Evolutionary conservation across 2,888 invertebrate species (phyloP), one percentile per base, ranked within the genome.

Genomic region (Malacosoma neustria): DNA sequence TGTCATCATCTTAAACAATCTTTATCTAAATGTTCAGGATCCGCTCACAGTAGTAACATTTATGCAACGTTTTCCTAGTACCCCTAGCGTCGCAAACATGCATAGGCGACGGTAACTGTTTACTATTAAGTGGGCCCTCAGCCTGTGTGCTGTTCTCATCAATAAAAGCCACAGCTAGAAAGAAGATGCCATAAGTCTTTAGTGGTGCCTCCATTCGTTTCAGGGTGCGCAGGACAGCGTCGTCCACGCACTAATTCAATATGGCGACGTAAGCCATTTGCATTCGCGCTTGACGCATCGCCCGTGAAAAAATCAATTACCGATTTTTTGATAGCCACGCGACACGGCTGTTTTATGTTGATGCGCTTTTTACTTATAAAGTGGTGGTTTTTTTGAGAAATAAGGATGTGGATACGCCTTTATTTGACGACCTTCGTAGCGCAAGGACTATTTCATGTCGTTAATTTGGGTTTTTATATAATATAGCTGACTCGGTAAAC

Each of bases 201-300:
- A 22, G 22, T 6, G 22, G 9, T 9, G 5, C 22, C 22, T 22
- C 22, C 22, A 22, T 22, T 2, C 5, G 2, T 6, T 22, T 22
- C 22, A 22, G 6, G 5, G 7, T 22, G 6, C 30, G 31, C 12
- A 6, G 7, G 33, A 30, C 13, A 2, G 51, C 66, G 70, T 66
- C 65, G 72, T 75, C 74, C 75, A 77, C 82, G 82, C 77, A 81
- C 84, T 84, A 82, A 84, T 82, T 81, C 82, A 84, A 84, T 84
- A 84, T 68, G 70, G 77, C 72, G 73, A 79, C 79, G 81, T 81
- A 77, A 81, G 82, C 82, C 82, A 84, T 84, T 84, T 84, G 74
- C 68, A 75, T 71, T 72, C 69, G 67, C 79, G 77, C 76, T 80
- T 81, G 80, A 82, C 82, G 80, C 77, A 75, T 75, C 70, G 72